A percentile compares a stretch with the other conserved stretches of the same genome.
Evolutionary conservation across 2,797 vertebrate genomes (phyloP).

Genomic region (Siniperca obscura): DNA sequence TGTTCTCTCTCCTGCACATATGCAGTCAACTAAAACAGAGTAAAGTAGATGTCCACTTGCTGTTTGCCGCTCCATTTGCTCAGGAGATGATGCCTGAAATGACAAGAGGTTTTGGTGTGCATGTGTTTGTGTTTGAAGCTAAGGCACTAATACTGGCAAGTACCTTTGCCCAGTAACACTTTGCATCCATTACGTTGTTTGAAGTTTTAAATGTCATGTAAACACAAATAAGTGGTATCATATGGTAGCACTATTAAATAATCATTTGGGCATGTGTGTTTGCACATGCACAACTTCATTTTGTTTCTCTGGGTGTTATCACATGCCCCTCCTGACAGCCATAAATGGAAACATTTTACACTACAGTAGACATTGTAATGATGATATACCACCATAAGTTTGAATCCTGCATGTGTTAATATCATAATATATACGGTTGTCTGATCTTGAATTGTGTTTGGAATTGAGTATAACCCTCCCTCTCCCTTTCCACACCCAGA

Average conservation of each 20-base stretch:
- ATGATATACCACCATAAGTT: neutral
- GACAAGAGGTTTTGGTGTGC: neutral
- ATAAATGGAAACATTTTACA: no score
- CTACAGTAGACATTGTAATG: neutral
- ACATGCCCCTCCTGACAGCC: neutral
- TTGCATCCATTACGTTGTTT: conserved; percentile 16
- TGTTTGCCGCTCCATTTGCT: neutral
- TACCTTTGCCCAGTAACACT: neutral
- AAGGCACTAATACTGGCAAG: neutral
- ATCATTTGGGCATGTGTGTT: neutral
- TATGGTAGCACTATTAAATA: neutral
- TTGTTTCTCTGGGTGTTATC: neutral
- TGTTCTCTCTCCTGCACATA: conserved; percentile 60
- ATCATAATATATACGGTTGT: neutral
- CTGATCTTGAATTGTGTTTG: conserved; percentile 16
- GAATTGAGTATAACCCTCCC: conserved; percentile 1
- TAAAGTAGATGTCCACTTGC: conserved; percentile 29
- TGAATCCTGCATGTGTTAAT: neutral
- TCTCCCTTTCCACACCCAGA: neutral
- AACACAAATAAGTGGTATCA: neutral
- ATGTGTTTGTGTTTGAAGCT: neutral
- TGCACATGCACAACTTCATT: neutral
- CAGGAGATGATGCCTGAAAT: neutral
- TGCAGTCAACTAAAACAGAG: conserved; percentile 34
- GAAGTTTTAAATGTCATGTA: neutral